A percentile compares a stretch with the other conserved stretches of the same genome.
Conservation (phyloP, 2,113 vertebrate genomes). For the Serilophus lunatus region DNA sequence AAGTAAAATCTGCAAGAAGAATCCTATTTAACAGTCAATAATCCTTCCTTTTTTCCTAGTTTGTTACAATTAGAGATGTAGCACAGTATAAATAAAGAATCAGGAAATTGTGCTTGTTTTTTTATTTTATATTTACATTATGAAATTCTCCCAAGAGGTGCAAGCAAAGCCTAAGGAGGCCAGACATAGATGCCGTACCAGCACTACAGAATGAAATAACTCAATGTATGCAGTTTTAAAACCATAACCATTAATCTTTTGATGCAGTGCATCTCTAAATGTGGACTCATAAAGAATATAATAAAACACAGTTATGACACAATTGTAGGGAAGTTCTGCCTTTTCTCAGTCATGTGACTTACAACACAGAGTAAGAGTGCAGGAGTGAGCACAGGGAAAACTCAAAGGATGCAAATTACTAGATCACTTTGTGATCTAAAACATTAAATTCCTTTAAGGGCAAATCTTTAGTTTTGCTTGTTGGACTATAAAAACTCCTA, state of each 20-base stretch:
- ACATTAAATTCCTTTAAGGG: not conserved
- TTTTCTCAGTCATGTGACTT: slow-evolving; percentile 13
- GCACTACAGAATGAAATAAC: slow-evolving; percentile 27
- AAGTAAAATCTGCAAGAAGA: not conserved
- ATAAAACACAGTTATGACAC: slow-evolving; percentile 36
- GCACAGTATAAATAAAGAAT: not conserved
- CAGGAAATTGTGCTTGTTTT: slow-evolving; percentile 10
- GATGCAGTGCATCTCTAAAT: slow-evolving; percentile 6
- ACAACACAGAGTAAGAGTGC: not conserved
- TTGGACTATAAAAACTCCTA: not conserved
- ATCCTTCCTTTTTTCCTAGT: not conserved
- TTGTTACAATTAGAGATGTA: slow-evolving; percentile 14
- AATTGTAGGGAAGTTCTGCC: not conserved
- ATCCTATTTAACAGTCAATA: not conserved
- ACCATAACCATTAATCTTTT: slow-evolving; percentile 55
- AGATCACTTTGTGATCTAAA: not conserved
- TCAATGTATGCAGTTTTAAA: slow-evolving; percentile 40
- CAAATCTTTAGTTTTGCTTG: not conserved
- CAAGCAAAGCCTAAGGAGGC: slow-evolving; percentile 1
- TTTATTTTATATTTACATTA: slow-evolving; percentile 46
- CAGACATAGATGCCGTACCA: slow-evolving; percentile 27
- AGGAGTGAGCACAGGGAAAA: not conserved
- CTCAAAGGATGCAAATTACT: not conserved
- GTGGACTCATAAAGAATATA: slow-evolving; percentile 11
- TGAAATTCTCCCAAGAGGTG: slow-evolving; percentile 29